These are phyloP conservation scores for Hedya salicella DNA, from an alignment of 2,888 invertebrate species.

Conservation along the genomic window DNA sequence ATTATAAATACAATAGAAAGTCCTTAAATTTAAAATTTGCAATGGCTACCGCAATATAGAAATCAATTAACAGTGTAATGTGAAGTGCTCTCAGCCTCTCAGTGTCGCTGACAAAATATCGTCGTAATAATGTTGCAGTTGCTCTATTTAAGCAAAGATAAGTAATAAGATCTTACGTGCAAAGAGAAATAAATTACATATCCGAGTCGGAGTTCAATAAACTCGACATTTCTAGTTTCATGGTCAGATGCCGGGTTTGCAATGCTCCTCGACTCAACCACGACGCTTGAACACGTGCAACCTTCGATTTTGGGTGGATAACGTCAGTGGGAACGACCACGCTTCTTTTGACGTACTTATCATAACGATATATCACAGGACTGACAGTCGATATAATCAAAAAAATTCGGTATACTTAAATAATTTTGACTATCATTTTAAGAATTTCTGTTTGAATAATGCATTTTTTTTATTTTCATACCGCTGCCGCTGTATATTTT, in stretches of 20 bases:
- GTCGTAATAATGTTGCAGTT: not conserved
- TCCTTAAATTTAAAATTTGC: too few relatives aligned
- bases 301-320: slow-evolving; percentile 33
- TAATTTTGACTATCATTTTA: not conserved
- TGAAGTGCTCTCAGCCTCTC: slow-evolving; percentile 2
- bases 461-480: too few relatives aligned
- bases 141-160: not conserved
- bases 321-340: slow-evolving; percentile 4
- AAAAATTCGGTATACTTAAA: not conserved
- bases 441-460: not conserved
- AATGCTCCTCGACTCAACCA: slow-evolving; percentile 50
- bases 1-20: too few relatives aligned
- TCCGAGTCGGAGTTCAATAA: slow-evolving; percentile 36
- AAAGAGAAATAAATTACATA: slow-evolving; percentile 19
- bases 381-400: slow-evolving; percentile 9
- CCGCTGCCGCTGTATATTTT: too few relatives aligned
- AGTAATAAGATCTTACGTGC: slow-evolving; percentile 9
- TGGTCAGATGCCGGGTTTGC: slow-evolving; percentile 52
- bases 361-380: not conserved
- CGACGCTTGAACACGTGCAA: slow-evolving; percentile 58
- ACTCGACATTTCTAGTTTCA: slow-evolving; percentile 48
- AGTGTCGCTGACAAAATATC: too few relatives aligned
- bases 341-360: slow-evolving; percentile 25
- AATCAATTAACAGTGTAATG: slow-evolving; percentile 13
- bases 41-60: not conserved